phyloP scores from a whole-genome alignment of 2,888 invertebrate genomes.

The Eretmocerus hayati region DNA sequence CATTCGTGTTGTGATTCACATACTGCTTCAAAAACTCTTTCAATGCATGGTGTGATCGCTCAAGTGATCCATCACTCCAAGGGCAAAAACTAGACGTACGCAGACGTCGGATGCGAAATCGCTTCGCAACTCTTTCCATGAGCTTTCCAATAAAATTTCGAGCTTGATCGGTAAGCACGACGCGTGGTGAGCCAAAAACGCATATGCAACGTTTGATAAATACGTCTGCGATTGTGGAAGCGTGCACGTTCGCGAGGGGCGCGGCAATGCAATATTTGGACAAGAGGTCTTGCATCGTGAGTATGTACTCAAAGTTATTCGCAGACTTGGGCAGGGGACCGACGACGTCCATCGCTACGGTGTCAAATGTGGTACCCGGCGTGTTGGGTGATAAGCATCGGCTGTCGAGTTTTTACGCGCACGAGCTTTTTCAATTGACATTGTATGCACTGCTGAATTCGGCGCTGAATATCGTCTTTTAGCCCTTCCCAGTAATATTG shows the following conservation, averaged over 20 bases:
- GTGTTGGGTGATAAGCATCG: constrained; percentile 22
- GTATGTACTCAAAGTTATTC: background rate
- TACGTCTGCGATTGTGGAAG: background rate
- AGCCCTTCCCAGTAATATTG: constrained; percentile 11
- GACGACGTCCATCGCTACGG: constrained; percentile 24
- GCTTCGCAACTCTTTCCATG: too few relatives aligned
- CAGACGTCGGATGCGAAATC: background rate
- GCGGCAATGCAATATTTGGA: background rate
- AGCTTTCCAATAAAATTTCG: too few relatives aligned
- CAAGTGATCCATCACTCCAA: too few relatives aligned
- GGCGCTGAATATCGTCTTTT: constrained; percentile 9
- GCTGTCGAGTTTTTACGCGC: constrained; percentile 11
- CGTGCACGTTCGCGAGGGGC: background rate
- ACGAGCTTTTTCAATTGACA: constrained; percentile 24
- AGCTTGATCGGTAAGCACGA: background rate
- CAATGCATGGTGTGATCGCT: too few relatives aligned
- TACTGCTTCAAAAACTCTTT: too few relatives aligned
- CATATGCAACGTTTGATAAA: background rate
- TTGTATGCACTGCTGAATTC: constrained; percentile 12
- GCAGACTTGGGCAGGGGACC: constrained; percentile 22
- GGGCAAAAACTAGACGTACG: too few relatives aligned
- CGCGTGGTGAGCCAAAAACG: background rate
- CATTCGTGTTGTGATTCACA: too few relatives aligned
- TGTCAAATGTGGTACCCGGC: constrained; percentile 17
- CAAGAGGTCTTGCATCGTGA: background rate